phyloP scores from a whole-genome alignment of 2,888 invertebrate species.

The Germaria angustata region DNA sequence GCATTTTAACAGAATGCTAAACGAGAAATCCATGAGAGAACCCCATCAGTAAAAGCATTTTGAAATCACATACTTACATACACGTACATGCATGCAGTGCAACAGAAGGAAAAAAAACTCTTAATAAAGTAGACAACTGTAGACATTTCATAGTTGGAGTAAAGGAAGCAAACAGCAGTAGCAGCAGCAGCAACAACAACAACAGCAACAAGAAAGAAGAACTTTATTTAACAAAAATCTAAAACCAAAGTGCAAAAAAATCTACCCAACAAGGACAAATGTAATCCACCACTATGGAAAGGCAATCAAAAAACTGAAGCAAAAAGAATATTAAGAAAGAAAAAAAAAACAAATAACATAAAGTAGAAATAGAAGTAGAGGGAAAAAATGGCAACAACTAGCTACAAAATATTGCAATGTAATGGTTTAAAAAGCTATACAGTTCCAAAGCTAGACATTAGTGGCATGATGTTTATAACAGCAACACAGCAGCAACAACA shows the following conservation, averaged over 20 bases:
- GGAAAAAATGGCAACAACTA: slow-evolving; percentile 36
- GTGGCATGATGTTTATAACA: slow-evolving; percentile 58
- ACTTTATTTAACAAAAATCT: slow-evolving; percentile 43
- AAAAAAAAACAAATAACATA: neutral
- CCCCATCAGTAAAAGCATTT: slow-evolving; percentile 46
- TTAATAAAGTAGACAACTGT: slow-evolving; percentile 56
- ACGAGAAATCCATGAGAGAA: slow-evolving; percentile 26
- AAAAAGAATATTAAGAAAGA: neutral
- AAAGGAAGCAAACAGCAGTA: neutral
- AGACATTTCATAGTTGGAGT: slow-evolving; percentile 39
- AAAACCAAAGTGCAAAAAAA: slow-evolving; percentile 50
- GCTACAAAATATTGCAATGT: slow-evolving; percentile 50
- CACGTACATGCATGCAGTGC: neutral
- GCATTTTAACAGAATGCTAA: slow-evolving; percentile 51
- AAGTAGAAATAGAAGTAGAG: neutral
- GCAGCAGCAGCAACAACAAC: neutral
- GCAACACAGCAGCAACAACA: slow-evolving; percentile 16
- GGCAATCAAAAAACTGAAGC: slow-evolving; percentile 43
- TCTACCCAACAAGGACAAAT: slow-evolving; percentile 58
- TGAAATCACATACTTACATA: neutral
- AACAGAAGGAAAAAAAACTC: slow-evolving; percentile 20
- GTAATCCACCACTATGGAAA: slow-evolving; percentile 52
- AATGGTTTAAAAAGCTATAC: slow-evolving; percentile 53
- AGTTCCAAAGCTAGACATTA: slow-evolving; percentile 59
- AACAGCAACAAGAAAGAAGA: neutral